These are phyloP conservation scores for Euschistus heros DNA, from an alignment of 1,140 invertebrate species.

Conservation along the genomic window DNA sequence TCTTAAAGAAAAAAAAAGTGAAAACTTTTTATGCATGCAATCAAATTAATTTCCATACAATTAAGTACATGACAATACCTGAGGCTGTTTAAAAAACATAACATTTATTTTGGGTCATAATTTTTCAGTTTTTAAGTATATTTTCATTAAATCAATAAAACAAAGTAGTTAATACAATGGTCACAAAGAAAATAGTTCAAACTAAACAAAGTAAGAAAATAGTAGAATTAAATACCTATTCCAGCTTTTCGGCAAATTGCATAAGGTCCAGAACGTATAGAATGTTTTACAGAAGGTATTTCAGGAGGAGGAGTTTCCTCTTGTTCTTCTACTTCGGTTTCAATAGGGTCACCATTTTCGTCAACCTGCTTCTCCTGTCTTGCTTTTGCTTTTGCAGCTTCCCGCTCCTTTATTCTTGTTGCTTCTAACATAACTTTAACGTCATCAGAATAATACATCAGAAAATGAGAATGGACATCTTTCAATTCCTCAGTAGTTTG, in stretches of 20 bases:
- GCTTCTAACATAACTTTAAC: slow-evolving; percentile 31
- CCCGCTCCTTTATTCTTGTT: slow-evolving; percentile 45
- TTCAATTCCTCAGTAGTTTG: slow-evolving; percentile 85
- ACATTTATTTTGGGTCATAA: too few species aligned
- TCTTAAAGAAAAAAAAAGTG: neutral
- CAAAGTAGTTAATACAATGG: too few species aligned
- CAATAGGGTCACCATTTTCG: slow-evolving; percentile 48
- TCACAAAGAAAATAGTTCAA: neutral
- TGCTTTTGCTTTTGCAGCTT: slow-evolving; percentile 37
- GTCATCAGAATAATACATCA: slow-evolving; percentile 82
- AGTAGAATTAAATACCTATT: slow-evolving; percentile 45
- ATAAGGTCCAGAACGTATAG: slow-evolving; percentile 76
- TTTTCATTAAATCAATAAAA: too few species aligned
- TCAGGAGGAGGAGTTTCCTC: slow-evolving; percentile 39
- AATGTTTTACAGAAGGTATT: slow-evolving; percentile 64
- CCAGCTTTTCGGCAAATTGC: slow-evolving; percentile 73
- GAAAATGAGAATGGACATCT: slow-evolving; percentile 87
- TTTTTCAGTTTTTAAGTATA: too few species aligned
- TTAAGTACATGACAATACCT: too few species aligned
- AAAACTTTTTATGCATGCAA: slow-evolving; percentile 8
- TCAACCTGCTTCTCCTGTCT: slow-evolving; percentile 41
- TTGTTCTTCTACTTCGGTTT: slow-evolving; percentile 39
- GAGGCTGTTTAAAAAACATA: too few species aligned
- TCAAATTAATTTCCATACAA: neutral
- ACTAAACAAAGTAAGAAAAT: neutral